These are phyloP conservation scores for Torymus tubicola DNA, from an alignment of 2,888 invertebrate genomes.

Conservation along the genomic window DNA sequence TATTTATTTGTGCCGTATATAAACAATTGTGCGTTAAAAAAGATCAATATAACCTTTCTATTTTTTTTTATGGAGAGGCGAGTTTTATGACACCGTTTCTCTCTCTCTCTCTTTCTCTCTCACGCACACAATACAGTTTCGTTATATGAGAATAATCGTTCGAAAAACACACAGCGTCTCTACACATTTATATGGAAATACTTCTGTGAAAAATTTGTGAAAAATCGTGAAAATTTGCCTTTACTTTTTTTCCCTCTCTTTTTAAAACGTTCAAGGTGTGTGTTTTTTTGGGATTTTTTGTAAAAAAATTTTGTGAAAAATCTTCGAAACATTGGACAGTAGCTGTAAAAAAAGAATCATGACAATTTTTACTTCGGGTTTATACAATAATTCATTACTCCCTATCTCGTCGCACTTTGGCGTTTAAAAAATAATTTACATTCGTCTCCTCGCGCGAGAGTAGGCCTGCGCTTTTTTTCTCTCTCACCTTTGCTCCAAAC, in stretches of 20 bases:
- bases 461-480: too few relatives aligned
- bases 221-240: slow-evolving; percentile 29
- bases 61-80: slow-evolving; percentile 31
- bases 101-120: not conserved
- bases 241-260: too few relatives aligned
- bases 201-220: slow-evolving; percentile 38
- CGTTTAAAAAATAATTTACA: too few relatives aligned
- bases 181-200: slow-evolving; percentile 32
- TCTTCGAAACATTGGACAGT: not conserved
- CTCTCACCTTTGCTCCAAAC: too few relatives aligned
- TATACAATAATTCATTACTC: too few relatives aligned
- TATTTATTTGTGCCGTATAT: too few relatives aligned
- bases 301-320: slow-evolving; percentile 11
- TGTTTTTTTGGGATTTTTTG: slow-evolving; percentile 10
- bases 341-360: slow-evolving; percentile 37
- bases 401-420: too few relatives aligned
- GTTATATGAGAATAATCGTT: slow-evolving; percentile 19
- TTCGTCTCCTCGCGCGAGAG: too few relatives aligned
- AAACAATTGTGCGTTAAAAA: not conserved
- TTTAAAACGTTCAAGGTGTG: slow-evolving; percentile 23
- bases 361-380: not conserved
- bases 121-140: not conserved
- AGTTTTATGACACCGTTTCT: slow-evolving; percentile 16
- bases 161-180: slow-evolving; percentile 15
- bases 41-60: not conserved